A percentile compares a stretch with the other conserved stretches of the same genome.
These are phyloP conservation scores for Halocynthia aurantium DNA, from an alignment of 23 tunicate genomes.

Conservation along the genomic window DNA sequence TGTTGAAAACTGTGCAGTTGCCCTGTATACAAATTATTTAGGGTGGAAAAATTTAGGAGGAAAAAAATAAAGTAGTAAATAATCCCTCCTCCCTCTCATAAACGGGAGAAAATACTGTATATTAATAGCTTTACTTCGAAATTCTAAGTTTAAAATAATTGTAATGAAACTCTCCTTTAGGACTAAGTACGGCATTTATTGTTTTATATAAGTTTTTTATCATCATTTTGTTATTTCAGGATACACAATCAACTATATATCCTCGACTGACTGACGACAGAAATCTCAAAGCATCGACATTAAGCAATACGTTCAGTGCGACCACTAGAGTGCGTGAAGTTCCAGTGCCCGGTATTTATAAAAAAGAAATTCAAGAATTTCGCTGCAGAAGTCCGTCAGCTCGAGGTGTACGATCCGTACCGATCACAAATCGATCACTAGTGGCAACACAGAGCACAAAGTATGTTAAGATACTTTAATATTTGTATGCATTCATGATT, in stretches of 20 bases:
- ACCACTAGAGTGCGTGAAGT: constrained; percentile 85
- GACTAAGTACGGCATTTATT: not conserved
- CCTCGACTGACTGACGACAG: constrained; percentile 74
- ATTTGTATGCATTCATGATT: too few species aligned
- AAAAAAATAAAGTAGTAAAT: too few species aligned
- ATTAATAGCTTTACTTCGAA: too few species aligned
- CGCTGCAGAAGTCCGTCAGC: constrained; percentile 85
- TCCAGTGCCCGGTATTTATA: constrained; percentile 73
- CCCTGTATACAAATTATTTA: too few species aligned
- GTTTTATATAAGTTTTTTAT: not conserved
- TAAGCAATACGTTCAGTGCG: constrained; percentile 82
- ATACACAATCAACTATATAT: constrained; percentile 9
- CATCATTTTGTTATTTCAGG: constrained; percentile 7
- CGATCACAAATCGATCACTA: constrained; percentile 62
- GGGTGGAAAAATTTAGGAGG: too few species aligned
- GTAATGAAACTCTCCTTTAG: too few species aligned
- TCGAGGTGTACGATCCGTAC: constrained; percentile 70
- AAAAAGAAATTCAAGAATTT: constrained; percentile 78
- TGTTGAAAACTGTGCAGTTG: too few species aligned
- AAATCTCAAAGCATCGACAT: constrained; percentile 65
- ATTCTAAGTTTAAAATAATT: too few species aligned
- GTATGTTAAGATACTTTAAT: constrained; percentile 22
- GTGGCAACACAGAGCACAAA: constrained; percentile 52
- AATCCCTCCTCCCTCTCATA: too few species aligned
- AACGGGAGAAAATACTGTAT: too few species aligned